Percentiles rank a stretch among this genome's conserved stretches.
Evolutionary conservation across 2,888 invertebrate species (phyloP).

Genomic region (Drosophila conformis): DNA sequence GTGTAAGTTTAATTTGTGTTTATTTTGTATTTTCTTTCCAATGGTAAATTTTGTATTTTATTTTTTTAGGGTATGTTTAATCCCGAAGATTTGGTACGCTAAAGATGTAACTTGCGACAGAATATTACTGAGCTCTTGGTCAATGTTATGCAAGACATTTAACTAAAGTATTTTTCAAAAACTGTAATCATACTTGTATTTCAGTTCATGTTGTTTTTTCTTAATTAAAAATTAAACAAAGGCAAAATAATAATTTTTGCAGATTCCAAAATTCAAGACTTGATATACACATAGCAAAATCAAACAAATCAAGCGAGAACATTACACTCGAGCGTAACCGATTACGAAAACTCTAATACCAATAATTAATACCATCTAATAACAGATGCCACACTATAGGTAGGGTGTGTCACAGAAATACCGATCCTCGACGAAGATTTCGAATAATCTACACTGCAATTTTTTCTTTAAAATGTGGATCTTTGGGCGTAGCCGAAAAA

Average conservation of each 20-base stretch:
- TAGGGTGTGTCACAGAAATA: no score
- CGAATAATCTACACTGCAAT: neutral
- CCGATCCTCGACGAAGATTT: no score
- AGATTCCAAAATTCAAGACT: neutral
- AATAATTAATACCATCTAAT: neutral
- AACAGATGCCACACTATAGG: neutral
- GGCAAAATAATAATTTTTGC: neutral
- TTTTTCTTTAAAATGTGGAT: neutral
- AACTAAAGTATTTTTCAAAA: constrained; percentile 21
- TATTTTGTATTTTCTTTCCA: constrained; percentile 47
- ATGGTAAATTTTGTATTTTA: neutral
- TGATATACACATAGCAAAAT: neutral
- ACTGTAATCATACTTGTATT: constrained; percentile 7
- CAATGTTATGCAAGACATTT: constrained; percentile 15
- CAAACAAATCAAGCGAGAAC: neutral
- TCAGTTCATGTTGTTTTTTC: constrained; percentile 28
- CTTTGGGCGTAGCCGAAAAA: no score
- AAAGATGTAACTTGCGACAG: constrained; percentile 22
- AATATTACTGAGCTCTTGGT: constrained; percentile 20
- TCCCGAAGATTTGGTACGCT: constrained; percentile 91
- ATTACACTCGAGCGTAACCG: neutral
- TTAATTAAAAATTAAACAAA: constrained; percentile 4
- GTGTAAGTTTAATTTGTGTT: constrained; percentile 86
- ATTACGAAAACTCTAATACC: neutral
- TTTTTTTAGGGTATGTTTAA: constrained; percentile 93